Evolutionary conservation across 2,888 invertebrate species (phyloP).

Genomic region (Ectemnius cavifrons): DNA sequence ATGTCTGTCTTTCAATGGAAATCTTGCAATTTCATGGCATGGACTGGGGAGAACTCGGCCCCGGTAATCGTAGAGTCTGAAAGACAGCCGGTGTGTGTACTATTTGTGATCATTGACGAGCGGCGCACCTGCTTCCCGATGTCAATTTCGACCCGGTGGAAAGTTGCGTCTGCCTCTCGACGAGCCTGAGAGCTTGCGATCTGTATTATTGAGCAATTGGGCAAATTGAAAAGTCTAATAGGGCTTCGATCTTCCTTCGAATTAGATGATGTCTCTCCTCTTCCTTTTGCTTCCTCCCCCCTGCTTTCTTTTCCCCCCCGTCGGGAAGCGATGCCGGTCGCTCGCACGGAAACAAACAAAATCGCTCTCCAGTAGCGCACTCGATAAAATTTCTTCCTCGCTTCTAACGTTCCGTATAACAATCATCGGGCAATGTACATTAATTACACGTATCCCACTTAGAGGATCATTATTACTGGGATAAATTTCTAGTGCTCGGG

Average conservation of each 20-base stretch:
- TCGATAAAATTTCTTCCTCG: constrained; percentile 65
- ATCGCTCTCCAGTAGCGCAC: constrained; percentile 71
- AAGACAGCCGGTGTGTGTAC: constrained; percentile 74
- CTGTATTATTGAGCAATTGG: neutral
- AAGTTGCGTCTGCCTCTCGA: too few relatives aligned
- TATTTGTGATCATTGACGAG: constrained; percentile 64
- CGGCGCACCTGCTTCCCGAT: constrained; percentile 58
- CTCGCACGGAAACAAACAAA: constrained; percentile 58
- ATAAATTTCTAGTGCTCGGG: constrained; percentile 38
- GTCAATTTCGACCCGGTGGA: constrained; percentile 9
- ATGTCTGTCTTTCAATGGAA: neutral
- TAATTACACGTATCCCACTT: constrained; percentile 56
- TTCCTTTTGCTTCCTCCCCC: neutral
- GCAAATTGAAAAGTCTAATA: neutral
- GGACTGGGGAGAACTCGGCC: constrained; percentile 66
- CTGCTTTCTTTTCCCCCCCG: neutral
- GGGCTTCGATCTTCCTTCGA: neutral
- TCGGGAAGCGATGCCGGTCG: constrained; percentile 1
- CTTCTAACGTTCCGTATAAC: constrained; percentile 59
- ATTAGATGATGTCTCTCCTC: constrained; percentile 9
- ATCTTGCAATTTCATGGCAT: constrained; percentile 18
- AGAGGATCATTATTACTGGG: constrained; percentile 29
- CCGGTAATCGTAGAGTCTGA: constrained; percentile 71
- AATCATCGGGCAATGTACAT: constrained; percentile 65
- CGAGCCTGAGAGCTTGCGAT: too few relatives aligned